Evolutionary conservation across 2,888 invertebrate genomes (phyloP).

Genomic region (Selenia dentaria): DNA sequence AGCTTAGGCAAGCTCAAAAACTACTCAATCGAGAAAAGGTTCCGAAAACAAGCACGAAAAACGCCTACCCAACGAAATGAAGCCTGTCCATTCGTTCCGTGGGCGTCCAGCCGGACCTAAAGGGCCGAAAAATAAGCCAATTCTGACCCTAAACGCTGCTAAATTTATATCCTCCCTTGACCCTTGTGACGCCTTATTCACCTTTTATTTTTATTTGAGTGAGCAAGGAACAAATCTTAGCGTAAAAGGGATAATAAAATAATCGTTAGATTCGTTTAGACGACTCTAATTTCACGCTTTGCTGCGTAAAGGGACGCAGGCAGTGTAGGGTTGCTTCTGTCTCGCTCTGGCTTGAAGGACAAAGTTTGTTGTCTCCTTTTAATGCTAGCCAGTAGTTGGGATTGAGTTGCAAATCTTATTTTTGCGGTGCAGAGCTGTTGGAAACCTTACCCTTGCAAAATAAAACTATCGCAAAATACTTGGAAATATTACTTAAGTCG

Average conservation of each 20-base stretch:
- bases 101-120: conserved; percentile 59
- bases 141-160: conserved; percentile 69
- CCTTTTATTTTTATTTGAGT: conserved; percentile 85
- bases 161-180: conserved; percentile 76
- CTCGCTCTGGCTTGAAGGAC: conserved; percentile 43
- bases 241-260: conserved; percentile 84
- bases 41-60: conserved; percentile 31
- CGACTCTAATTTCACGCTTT: conserved; percentile 83
- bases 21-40: conserved; percentile 22
- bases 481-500: too few relatives aligned
- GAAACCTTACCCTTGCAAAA: too few relatives aligned
- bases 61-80: conserved; percentile 19
- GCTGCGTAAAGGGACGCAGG: conserved; percentile 77
- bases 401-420: conserved; percentile 51
- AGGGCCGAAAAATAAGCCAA: conserved; percentile 78
- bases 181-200: conserved; percentile 79
- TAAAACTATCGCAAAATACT: too few relatives aligned
- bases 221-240: conserved; percentile 85
- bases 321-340: conserved; percentile 55
- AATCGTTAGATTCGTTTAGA: conserved; percentile 85
- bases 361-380: conserved; percentile 45
- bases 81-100: conserved; percentile 6
- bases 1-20: conserved; percentile 9
- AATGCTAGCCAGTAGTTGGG: conserved; percentile 61
- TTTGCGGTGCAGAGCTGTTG: not conserved